Percentiles rank a stretch among this genome's conserved stretches.
Evolutionary conservation across 2,113 vertebrate genomes (phyloP).

Genomic region (Heloderma charlesbogerti): DNA sequence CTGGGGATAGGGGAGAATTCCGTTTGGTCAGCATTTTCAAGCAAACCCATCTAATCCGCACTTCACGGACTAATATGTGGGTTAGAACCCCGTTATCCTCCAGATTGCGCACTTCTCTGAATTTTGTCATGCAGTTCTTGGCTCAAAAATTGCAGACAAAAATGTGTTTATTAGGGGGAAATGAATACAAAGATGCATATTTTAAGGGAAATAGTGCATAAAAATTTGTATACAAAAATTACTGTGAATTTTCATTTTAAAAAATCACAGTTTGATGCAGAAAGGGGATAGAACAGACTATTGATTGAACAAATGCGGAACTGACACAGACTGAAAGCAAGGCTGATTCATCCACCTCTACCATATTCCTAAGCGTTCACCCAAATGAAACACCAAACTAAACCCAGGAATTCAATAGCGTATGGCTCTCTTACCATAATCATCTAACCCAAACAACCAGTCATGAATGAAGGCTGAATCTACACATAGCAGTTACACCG

Average conservation of each 20-base stretch:
- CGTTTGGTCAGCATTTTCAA: background rate
- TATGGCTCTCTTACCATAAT: background rate
- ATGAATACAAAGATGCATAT: background rate
- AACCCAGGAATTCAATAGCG: background rate
- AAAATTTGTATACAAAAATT: too few relatives aligned
- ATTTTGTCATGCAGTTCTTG: background rate
- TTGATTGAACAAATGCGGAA: too few relatives aligned
- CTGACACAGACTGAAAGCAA: background rate
- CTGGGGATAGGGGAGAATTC: background rate
- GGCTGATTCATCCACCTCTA: too few relatives aligned
- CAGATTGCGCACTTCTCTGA: background rate
- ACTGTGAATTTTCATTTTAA: too few relatives aligned
- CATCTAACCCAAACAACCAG: too few relatives aligned
- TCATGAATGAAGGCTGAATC: too few relatives aligned
- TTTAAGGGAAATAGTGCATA: too few relatives aligned
- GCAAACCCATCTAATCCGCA: background rate
- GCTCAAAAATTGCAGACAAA: too few relatives aligned
- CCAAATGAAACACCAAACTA: background rate
- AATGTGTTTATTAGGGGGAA: too few relatives aligned
- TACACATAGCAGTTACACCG: too few relatives aligned
- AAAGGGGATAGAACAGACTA: too few relatives aligned
- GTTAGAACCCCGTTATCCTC: background rate
- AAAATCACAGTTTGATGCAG: too few relatives aligned
- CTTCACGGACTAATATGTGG: background rate
- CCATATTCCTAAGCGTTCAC: background rate